A percentile compares a stretch with the other conserved stretches of the same genome.
Conservation (phyloP, 2,113 vertebrate species). For the Pogonocichla stellata region DNA sequence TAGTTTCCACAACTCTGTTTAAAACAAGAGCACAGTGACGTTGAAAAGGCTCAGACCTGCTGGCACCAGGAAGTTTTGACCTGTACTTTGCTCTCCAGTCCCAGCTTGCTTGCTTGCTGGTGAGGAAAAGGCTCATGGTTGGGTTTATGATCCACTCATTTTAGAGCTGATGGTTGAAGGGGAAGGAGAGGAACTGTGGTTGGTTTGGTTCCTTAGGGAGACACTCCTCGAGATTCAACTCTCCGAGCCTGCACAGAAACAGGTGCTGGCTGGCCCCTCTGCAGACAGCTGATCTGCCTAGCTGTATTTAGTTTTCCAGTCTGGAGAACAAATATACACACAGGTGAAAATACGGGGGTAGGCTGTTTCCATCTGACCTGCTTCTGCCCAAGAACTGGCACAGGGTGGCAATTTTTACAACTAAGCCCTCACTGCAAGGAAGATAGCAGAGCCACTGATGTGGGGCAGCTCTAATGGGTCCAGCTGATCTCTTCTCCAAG, state of each 20-base stretch:
- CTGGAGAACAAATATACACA: not conserved
- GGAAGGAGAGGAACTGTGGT: not conserved
- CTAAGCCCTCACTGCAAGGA: not conserved
- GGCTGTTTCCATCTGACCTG: not conserved
- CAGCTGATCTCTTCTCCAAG: not conserved
- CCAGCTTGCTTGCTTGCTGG: not conserved
- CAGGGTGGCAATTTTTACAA: not conserved
- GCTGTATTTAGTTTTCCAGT: not conserved
- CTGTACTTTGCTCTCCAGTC: not conserved
- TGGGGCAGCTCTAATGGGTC: not conserved
- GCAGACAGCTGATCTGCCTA: not conserved
- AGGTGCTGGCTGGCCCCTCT: accelerated
- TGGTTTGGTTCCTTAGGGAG: not conserved
- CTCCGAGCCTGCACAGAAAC: accelerated
- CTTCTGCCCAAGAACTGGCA: not conserved
- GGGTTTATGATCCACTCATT: not conserved
- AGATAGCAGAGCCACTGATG: not conserved
- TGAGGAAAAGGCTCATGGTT: not conserved
- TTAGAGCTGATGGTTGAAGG: not conserved
- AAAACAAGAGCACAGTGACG: not conserved
- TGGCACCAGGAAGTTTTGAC: not conserved
- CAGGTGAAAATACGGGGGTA: not conserved
- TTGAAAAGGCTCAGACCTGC: not conserved
- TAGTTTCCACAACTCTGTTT: not conserved
- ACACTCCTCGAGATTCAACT: not conserved